Conservation (phyloP, 2,113 vertebrate genomes). For the Theristicus caerulescens region DNA sequence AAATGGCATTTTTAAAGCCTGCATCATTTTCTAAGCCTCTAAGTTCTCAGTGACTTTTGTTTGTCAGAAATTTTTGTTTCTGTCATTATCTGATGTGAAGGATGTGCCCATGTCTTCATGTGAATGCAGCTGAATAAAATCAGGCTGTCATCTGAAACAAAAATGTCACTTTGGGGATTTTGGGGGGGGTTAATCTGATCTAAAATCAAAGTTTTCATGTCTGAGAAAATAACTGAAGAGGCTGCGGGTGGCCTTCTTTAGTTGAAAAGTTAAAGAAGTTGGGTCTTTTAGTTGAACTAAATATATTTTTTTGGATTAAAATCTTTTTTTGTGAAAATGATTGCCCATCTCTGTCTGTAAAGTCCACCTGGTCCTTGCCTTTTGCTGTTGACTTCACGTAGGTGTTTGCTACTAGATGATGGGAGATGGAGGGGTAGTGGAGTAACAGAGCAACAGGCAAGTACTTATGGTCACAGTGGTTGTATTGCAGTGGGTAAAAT, state of each 20-base stretch:
- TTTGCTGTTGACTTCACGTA: neutral
- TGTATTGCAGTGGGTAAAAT: neutral
- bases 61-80: neutral
- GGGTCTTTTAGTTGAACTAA: neutral
- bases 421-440: fast-evolving
- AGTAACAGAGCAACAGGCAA: neutral
- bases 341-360: neutral
- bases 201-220: neutral
- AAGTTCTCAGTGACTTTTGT: neutral
- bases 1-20: neutral
- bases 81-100: neutral
- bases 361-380: neutral
- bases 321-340: neutral
- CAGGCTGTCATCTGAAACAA: neutral
- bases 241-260: neutral
- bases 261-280: neutral
- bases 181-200: neutral
- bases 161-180: neutral
- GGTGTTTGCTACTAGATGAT: neutral
- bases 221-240: neutral
- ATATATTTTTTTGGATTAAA: neutral
- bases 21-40: neutral
- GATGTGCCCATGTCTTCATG: neutral
- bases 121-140: neutral
- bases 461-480: too few relatives aligned